phyloP scores from a whole-genome alignment of 2,888 invertebrate species.

The Ornithoptera priamus region DNA sequence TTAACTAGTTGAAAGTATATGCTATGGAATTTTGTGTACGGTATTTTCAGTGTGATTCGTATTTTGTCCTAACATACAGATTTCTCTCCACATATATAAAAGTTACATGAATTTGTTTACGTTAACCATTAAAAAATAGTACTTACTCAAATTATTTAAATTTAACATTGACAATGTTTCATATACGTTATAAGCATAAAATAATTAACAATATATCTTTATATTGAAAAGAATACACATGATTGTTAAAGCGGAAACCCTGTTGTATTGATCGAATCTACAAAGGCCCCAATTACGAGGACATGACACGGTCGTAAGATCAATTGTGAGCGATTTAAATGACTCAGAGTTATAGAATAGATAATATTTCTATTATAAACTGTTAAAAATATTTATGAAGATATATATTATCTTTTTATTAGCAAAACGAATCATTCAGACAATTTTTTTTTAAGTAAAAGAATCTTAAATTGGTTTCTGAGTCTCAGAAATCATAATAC shows the following conservation, averaged over 20 bases:
- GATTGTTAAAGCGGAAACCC: not conserved
- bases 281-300: conserved; percentile 69
- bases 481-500: not conserved
- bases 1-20: no score
- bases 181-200: no score
- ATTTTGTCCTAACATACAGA: no score
- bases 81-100: not conserved
- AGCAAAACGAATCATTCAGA: no score
- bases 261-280: conserved; percentile 61
- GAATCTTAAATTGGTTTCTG: not conserved
- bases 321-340: conserved; percentile 48
- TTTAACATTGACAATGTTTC: no score
- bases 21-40: no score
- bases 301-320: conserved; percentile 62
- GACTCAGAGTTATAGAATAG: conserved; percentile 33
- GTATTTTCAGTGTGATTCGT: no score
- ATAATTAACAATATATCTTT: not conserved
- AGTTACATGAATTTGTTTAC: not conserved
- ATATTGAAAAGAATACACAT: conserved; percentile 1
- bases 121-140: not conserved
- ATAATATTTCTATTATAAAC: not conserved
- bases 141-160: no score
- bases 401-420: no score
- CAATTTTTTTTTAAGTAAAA: not conserved
- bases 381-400: not conserved